Conservation (phyloP, 2,113 vertebrate species). For the Trogon surrucura region DNA sequence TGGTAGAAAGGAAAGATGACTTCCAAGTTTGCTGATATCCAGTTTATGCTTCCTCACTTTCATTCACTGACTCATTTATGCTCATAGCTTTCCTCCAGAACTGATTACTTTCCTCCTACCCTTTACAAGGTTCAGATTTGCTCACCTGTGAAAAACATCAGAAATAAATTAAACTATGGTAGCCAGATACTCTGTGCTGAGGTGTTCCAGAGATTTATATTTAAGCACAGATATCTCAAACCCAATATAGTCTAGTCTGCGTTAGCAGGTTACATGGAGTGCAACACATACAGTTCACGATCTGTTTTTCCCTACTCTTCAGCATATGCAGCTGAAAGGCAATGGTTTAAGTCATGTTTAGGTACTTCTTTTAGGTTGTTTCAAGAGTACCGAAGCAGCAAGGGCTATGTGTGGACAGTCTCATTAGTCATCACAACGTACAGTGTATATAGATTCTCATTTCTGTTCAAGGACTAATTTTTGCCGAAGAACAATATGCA, state of each 20-base stretch:
- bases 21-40: not conserved
- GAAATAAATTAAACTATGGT: not conserved
- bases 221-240: not conserved
- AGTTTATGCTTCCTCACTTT: not conserved
- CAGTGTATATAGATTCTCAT: not conserved
- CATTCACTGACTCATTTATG: not conserved
- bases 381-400: not conserved
- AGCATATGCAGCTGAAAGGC: not conserved
- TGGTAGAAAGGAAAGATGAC: not conserved
- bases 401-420: not conserved
- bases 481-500: not conserved
- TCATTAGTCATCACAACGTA: not conserved
- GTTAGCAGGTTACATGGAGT: not conserved
- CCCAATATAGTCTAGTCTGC: not conserved
- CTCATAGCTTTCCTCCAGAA: not conserved
- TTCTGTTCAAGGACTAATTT: not conserved
- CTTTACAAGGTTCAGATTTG: not conserved
- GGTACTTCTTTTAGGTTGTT: not conserved
- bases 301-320: not conserved
- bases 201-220: not conserved
- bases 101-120: not conserved
- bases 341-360: not conserved
- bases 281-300: not conserved
- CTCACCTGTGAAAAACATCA: not conserved
- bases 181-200: not conserved